Base-by-base conservation (phyloP, 2,113 vertebrate species). In the Austrofundulus limnaeus region DNA sequence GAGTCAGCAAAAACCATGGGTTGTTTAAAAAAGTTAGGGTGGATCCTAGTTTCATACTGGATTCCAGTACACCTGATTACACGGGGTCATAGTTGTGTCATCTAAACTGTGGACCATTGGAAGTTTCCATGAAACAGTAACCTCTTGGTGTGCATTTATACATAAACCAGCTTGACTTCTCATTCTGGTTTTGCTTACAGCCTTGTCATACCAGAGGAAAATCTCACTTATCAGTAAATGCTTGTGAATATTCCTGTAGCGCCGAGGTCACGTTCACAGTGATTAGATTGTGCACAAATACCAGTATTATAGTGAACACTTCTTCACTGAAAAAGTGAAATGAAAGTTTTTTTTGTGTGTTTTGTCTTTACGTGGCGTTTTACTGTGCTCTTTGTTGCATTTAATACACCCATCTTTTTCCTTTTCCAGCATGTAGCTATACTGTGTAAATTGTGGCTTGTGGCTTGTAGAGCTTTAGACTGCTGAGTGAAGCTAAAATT, bases 401-500 rank as follows among this genome's bases (percentile, higher is more conserved):
- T 58, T 37, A 50, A 50, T 19, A 15, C 20, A 4, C 25, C 23
- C 47, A 17, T 48, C 23, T 68, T 62, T 58, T 42, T 21, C 52
- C 34, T 58, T 46, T 48, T 24, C 60, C 28, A 47, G 6, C 24
- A 31, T 62, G 59, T 24, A 48, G 77, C 60, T 77, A 37, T 75
- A 48, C 39, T 49, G 49, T 73, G 61, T 39, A 58, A 58, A 77
- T 54, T 66, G 77, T 70, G 68, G 67, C 62, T 62, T 73, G 57
- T 77, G 34, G 5, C 48, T 43, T 68, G 66, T 62, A 58, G 60
- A 55, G 52, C 51, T 86, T 82, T 72, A 66, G 68, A 70, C 61
- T 74, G 65, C 67, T 81, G 77, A 77, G 76, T 51, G 54, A 70
- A 67, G 81, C 64, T 74, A 23, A 64, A 71, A 88, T 80, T 76